Percentiles rank a stretch among this genome's conserved stretches.
These are phyloP conservation scores for Macquaria australasica DNA, from an alignment of 2,113 vertebrate species.

Conservation along the genomic window DNA sequence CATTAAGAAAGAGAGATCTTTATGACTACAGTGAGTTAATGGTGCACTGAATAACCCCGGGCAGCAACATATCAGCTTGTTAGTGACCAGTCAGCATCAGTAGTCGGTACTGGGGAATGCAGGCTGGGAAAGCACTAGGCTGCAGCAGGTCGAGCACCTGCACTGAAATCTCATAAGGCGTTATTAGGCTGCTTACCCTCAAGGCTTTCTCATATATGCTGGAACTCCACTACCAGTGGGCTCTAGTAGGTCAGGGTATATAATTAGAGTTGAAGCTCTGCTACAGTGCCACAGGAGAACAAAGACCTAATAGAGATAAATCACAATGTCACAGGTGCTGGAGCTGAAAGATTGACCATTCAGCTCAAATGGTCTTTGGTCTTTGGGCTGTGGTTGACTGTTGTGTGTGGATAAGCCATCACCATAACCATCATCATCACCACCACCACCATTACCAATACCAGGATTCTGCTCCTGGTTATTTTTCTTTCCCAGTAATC, in stretches of 20 bases:
- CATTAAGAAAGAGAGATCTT: slow-evolving; percentile 11
- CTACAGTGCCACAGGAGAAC: background rate
- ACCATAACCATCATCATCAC: background rate
- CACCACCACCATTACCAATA: background rate
- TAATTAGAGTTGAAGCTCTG: slow-evolving; percentile 36
- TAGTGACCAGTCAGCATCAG: slow-evolving; percentile 31
- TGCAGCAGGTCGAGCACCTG: background rate
- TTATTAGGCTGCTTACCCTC: slow-evolving; percentile 34
- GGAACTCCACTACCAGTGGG: background rate
- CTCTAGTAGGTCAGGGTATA: background rate
- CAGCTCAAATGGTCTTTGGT: slow-evolving; percentile 11
- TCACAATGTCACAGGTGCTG: slow-evolving; percentile 8
- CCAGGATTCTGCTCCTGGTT: background rate
- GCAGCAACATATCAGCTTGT: slow-evolving; percentile 29
- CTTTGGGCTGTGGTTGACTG: background rate
- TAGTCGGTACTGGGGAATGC: background rate
- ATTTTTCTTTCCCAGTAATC: background rate
- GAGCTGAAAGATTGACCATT: slow-evolving; percentile 24
- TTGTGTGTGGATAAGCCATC: slow-evolving; percentile 12
- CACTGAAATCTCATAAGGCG: slow-evolving; percentile 35
- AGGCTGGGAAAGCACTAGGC: slow-evolving; percentile 8
- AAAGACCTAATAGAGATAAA: slow-evolving; percentile 49
- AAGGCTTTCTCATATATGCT: slow-evolving; percentile 28
- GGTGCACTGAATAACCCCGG: slow-evolving; percentile 8
- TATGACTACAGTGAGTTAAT: background rate